phyloP scores from a whole-genome alignment of 53 echinoderm and acorn worm species.

The Temnopleurus reevesii region DNA sequence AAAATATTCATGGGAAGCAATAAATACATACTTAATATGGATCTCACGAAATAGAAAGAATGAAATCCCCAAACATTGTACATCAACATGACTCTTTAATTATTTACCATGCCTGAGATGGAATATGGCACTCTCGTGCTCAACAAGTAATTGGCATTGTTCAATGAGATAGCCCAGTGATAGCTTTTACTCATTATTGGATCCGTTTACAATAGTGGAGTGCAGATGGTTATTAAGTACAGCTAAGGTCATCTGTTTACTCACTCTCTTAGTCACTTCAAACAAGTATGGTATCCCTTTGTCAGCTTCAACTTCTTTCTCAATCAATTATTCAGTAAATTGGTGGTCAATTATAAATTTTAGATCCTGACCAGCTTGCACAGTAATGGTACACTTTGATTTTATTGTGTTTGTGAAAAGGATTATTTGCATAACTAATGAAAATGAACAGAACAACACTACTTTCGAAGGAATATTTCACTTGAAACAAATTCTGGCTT shows the following conservation, averaged over 20 bases:
- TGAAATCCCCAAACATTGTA: background rate
- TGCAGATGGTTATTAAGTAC: background rate
- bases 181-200: background rate
- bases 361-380: too few relatives aligned
- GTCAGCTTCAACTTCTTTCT: background rate
- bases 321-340: background rate
- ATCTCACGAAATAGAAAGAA: background rate
- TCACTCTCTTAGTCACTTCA: background rate
- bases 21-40: too few relatives aligned
- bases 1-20: too few relatives aligned
- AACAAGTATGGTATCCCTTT: background rate
- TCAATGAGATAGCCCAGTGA: background rate
- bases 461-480: too few relatives aligned
- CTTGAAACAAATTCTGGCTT: too few relatives aligned
- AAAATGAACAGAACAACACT: too few relatives aligned
- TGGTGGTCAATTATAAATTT: background rate
- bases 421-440: too few relatives aligned
- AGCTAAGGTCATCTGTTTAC: constrained; percentile 26
- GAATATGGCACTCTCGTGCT: background rate
- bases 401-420: too few relatives aligned
- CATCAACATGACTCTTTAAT: background rate
- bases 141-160: background rate
- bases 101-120: background rate
- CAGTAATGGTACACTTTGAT: too few relatives aligned
- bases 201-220: background rate